Evolutionary conservation across 2,797 vertebrate species (phyloP).

Genomic region (Cossypha heuglini): DNA sequence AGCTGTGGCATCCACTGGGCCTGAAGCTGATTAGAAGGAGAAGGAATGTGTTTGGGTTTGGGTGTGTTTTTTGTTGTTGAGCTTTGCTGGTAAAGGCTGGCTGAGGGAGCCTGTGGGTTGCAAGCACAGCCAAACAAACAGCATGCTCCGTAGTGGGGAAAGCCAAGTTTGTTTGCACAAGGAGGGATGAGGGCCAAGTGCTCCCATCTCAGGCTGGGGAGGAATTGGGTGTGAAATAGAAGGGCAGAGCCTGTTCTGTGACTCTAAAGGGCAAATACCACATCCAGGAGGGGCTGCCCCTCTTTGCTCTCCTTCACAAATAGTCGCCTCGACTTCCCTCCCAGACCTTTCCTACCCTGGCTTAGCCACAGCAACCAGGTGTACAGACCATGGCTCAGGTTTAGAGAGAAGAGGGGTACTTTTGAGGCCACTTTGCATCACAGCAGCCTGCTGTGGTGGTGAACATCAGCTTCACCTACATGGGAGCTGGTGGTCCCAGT

Average conservation of each 20-base stretch:
- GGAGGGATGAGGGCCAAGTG: background rate
- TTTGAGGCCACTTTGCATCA: fast-evolving
- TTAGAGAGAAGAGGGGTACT: background rate
- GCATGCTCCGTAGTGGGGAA: background rate
- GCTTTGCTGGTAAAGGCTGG: background rate
- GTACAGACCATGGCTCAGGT: background rate
- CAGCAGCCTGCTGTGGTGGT: fast-evolving
- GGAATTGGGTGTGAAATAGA: background rate
- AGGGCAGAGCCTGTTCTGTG: background rate
- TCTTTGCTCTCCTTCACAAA: background rate
- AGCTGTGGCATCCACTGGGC: fast-evolving
- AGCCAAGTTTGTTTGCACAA: background rate
- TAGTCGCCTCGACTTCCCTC: background rate
- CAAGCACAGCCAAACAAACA: background rate
- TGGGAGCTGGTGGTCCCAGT: background rate
- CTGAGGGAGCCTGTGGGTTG: background rate
- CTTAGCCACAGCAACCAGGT: background rate
- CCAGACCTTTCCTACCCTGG: background rate
- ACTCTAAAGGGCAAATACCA: background rate
- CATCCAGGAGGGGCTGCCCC: background rate
- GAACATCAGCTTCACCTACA: fast-evolving
- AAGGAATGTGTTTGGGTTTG: background rate
- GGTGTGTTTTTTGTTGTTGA: background rate
- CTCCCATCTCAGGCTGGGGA: background rate
- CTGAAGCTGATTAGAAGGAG: background rate